Evolutionary conservation across 1,140 invertebrate genomes (phyloP).

Genomic region (Drosophila aff.): DNA sequence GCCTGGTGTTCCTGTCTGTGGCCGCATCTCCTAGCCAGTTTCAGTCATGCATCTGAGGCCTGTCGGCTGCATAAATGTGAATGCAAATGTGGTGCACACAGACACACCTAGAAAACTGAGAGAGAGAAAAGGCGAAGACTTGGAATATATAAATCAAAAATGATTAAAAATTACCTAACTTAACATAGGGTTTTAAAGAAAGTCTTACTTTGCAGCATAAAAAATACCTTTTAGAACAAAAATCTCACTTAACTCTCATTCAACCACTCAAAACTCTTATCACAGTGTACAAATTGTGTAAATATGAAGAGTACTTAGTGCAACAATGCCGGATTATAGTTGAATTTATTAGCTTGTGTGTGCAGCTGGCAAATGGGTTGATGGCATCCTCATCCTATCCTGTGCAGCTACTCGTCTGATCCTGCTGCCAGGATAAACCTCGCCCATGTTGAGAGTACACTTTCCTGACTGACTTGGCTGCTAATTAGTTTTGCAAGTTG

Average conservation of each 20-base stretch:
- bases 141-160: not conserved
- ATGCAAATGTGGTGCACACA: conserved; percentile 25
- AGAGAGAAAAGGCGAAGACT: not conserved
- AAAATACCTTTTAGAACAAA: not conserved
- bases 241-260: not conserved
- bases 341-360: conserved; percentile 78
- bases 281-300: conserved; percentile 67
- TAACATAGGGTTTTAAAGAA: too few relatives aligned
- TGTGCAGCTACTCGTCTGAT: not conserved
- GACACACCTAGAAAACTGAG: not conserved
- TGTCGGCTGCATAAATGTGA: conserved; percentile 48
- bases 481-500: conserved; percentile 69
- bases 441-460: conserved; percentile 13
- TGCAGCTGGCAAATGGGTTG: conserved; percentile 57
- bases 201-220: too few relatives aligned
- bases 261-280: not conserved
- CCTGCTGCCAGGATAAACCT: conserved; percentile 15
- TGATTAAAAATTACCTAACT: too few relatives aligned
- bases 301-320: conserved; percentile 83
- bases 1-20: conserved; percentile 31
- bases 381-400: conserved; percentile 1
- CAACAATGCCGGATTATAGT: conserved; percentile 81
- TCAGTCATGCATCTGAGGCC: conserved; percentile 72
- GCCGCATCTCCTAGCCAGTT: conserved; percentile 25
- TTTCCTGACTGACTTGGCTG: conserved; percentile 61